Conservation (phyloP, 2,113 vertebrate genomes). For the Notothenia coriiceps region DNA sequence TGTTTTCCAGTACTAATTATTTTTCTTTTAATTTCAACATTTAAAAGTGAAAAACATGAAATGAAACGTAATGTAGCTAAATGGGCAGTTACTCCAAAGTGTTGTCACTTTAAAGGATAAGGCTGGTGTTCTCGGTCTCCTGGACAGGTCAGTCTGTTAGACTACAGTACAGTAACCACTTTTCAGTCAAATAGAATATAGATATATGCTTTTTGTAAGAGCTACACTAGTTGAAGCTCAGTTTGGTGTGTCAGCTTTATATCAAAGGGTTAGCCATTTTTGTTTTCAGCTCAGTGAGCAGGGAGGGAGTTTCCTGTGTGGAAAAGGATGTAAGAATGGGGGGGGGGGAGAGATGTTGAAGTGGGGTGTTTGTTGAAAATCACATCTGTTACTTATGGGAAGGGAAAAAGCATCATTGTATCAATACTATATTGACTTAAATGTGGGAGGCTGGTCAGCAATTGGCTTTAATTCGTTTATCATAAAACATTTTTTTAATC, state of each 20-base stretch:
- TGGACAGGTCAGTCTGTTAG: background rate
- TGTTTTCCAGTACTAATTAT: background rate
- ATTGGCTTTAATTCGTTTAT: background rate
- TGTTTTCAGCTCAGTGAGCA: slow-evolving; percentile 1
- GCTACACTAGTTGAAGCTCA: background rate
- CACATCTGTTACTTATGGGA: background rate
- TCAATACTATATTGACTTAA: background rate
- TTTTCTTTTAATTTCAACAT: background rate
- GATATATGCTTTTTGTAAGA: background rate
- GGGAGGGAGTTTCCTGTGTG: slow-evolving; percentile 56
- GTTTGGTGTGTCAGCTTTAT: background rate
- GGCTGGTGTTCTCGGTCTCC: background rate
- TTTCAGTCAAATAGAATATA: too few species aligned
- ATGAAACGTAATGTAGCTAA: background rate
- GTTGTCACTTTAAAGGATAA: background rate
- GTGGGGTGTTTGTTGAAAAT: background rate
- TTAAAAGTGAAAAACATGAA: background rate
- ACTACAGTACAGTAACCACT: background rate
- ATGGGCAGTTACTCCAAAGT: background rate
- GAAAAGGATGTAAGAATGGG: slow-evolving; percentile 36
- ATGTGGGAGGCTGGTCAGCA: background rate
- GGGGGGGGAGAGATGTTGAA: background rate
- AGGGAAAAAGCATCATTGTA: background rate
- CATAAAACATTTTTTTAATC: background rate
- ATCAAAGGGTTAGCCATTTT: background rate